Conservation (phyloP, 2,113 vertebrate species). For the Osmerus eperlanus region DNA sequence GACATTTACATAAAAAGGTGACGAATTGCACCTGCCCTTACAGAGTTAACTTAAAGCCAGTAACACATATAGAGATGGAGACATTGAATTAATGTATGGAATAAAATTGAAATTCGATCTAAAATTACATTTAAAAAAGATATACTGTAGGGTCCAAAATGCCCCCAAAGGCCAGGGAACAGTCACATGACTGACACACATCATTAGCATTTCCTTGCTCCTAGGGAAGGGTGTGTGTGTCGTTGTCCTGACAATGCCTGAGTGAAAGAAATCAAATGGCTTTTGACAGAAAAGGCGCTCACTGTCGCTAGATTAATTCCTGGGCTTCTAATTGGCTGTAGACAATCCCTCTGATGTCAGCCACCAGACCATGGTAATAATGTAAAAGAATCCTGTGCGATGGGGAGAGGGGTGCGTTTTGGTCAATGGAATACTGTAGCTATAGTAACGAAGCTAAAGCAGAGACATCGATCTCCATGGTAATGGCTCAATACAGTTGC, state of each 20-base stretch:
- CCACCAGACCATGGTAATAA: too few species aligned
- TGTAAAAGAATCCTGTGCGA: too few species aligned
- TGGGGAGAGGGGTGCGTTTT: too few species aligned
- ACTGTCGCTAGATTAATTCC: conserved; percentile 16
- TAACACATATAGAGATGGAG: too few species aligned
- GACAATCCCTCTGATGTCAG: too few species aligned
- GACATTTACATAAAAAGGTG: background rate
- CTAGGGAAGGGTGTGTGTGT: too few species aligned
- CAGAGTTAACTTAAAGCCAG: background rate
- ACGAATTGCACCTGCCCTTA: conserved; percentile 6
- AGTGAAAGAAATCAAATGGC: conserved; percentile 3
- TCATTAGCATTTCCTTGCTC: too few species aligned
- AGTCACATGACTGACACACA: too few species aligned
- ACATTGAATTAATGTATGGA: background rate
- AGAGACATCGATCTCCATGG: conserved; percentile 5
- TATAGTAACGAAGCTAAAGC: conserved; percentile 14
- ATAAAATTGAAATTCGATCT: background rate
- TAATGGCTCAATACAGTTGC: conserved; percentile 36
- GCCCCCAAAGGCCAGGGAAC: too few species aligned
- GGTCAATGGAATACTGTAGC: background rate
- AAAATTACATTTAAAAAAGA: background rate
- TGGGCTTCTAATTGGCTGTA: too few species aligned
- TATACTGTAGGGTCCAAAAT: background rate
- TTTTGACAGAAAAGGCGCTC: conserved; percentile 11
- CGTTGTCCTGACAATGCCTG: background rate